Base-by-base conservation (phyloP, 2,888 invertebrate species). In the Cephalotes varians region DNA sequence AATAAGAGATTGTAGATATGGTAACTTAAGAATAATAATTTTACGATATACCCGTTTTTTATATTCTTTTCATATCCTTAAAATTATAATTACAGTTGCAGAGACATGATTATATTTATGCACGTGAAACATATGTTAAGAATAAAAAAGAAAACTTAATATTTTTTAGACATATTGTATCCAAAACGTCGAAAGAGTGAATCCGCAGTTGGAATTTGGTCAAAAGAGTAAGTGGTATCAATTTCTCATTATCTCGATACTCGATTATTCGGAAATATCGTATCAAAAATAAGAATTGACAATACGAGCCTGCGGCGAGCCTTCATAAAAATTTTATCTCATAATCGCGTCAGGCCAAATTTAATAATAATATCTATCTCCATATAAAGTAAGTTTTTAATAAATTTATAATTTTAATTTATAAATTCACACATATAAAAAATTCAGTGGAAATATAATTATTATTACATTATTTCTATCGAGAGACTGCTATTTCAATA, bases 351-450 rank as follows among this genome's bases (percentile, higher is more conserved):
- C n/a, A 3, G 0, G 6, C 6, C 31, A 10, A 44, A 73, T 31
- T 21, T 15, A 44, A 73, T 60, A 40, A 65, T 25, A 31, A 62
- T 31, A 44, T 34, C 21, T 62, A 18, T 25, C 64, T 44, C 18
- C 44, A 44, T 40, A 72, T 40, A 28, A 9, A 60, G 34, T 25
- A 18, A 12, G 10, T 44, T 21, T 47, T 47, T 34, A 18, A 64
- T 5, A 47, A 74, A 60, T 64, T 62, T 64, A 47, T 6, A 47
- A 64, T 64, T 64, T 64, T 64, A 25, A 64, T 49, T 74, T 47
- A 34, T 34, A 65, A 64, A n/a, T 25, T 7, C n/a, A 18, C 49
- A 40, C 12, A 44, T 10, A 15, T 44, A 21, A 31, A 73, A 73
- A 34, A 73, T 47, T 37, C 6, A 47, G 28, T 47, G 0, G 10